A percentile compares a stretch with the other conserved stretches of the same genome.
phyloP scores from a whole-genome alignment of 1,140 invertebrate genomes.

The Plutomurus gul region DNA sequence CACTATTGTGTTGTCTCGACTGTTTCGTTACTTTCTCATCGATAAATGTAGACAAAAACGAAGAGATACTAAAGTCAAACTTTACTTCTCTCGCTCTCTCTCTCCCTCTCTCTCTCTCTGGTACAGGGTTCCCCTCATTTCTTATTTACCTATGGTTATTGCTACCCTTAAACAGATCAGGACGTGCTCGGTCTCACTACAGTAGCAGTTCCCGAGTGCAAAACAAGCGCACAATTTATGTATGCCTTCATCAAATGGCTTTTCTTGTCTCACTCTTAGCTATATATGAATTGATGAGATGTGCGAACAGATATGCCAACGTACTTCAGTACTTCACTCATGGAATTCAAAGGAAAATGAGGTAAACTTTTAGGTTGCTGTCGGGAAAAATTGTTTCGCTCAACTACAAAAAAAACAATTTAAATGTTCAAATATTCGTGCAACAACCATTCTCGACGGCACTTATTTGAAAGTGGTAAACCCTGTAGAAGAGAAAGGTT shows the following conservation, averaged over 20 bases:
- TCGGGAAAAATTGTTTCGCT: not conserved
- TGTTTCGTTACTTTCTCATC: not conserved
- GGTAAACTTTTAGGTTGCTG: not conserved
- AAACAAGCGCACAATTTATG: no score
- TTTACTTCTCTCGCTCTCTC: not conserved
- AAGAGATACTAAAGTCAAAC: not conserved
- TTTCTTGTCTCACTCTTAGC: no score
- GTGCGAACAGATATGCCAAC: no score
- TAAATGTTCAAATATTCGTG: not conserved
- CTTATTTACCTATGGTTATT: no score
- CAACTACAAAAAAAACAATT: slow-evolving; percentile 2
- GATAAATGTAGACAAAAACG: not conserved
- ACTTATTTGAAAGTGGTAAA: not conserved
- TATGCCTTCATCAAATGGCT: no score
- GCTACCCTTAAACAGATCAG: no score
- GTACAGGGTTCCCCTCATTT: not conserved
- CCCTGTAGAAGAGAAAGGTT: not conserved
- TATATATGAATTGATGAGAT: no score
- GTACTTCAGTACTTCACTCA: no score
- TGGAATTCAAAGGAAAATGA: no score
- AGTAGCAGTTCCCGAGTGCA: no score
- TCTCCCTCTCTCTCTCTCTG: no score
- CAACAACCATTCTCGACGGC: not conserved
- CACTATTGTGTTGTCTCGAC: not conserved
- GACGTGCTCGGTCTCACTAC: no score